phyloP scores from a whole-genome alignment of 2,888 invertebrate species.

The Notodonta dromedarius region DNA sequence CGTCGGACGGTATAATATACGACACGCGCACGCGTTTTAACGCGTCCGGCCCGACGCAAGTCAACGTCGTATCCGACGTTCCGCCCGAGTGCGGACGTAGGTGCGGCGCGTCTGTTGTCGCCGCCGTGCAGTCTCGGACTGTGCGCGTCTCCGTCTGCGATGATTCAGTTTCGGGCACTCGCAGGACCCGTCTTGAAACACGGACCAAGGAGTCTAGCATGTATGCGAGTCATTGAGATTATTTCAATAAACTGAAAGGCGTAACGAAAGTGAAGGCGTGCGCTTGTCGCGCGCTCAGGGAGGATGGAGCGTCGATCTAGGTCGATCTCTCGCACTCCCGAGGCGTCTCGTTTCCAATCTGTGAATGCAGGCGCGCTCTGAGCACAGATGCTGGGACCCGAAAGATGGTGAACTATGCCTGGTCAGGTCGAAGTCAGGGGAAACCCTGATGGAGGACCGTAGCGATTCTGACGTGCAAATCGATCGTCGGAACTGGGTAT shows the following conservation, averaged over 20 bases:
- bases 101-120: no score
- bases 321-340: constrained; percentile 81
- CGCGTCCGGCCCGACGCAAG: no score
- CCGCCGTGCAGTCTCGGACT: constrained; percentile 55
- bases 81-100: no score
- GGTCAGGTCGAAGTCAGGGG: no score
- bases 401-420: no score
- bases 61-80: no score
- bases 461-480: no score
- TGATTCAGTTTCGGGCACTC: constrained; percentile 73
- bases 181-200: constrained; percentile 88
- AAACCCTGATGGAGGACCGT: no score
- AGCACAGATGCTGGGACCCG: constrained; percentile 88
- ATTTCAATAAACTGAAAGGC: constrained; percentile 81
- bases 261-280: no score
- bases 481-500: constrained; percentile 90
- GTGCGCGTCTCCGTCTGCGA: constrained; percentile 61
- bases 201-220: constrained; percentile 75
- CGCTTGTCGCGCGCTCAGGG: no score
- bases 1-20: no score
- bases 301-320: constrained; percentile 70
- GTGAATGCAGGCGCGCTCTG: constrained; percentile 80
- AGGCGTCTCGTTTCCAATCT: constrained; percentile 80
- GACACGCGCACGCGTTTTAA: no score
- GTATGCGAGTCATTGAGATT: constrained; percentile 87